These are phyloP conservation scores for Trachurus trachurus DNA, from an alignment of 2,797 vertebrate species.

Conservation along the genomic window DNA sequence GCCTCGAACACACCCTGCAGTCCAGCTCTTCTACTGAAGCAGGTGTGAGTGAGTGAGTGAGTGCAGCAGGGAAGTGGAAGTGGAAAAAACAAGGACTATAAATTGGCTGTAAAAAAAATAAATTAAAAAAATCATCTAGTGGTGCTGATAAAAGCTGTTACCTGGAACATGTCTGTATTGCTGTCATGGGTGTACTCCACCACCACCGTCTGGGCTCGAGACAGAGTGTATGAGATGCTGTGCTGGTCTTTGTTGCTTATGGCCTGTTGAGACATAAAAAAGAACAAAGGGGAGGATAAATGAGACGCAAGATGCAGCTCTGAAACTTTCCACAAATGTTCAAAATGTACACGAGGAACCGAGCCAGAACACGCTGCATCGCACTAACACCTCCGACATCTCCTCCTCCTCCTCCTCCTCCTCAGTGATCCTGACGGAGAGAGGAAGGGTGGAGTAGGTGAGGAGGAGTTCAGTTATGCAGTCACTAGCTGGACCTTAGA, in stretches of 20 bases:
- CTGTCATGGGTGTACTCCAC: constrained; percentile 98
- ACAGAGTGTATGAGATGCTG: constrained; percentile 98
- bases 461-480: constrained; percentile 22
- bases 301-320: not conserved
- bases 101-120: constrained; percentile 24
- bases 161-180: constrained; percentile 99
- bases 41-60: not conserved
- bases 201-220: constrained; percentile 96
- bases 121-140: constrained; percentile 8
- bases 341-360: not conserved
- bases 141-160: constrained; percentile 70
- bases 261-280: constrained; percentile 85
- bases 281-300: not conserved
- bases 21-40: not conserved
- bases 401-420: no score
- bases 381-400: constrained; percentile 24
- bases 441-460: constrained; percentile 34
- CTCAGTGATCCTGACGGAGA: constrained; percentile 24
- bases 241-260: constrained; percentile 99
- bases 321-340: not conserved
- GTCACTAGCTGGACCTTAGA: constrained; percentile 23
- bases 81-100: constrained; percentile 21
- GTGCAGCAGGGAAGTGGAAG: constrained; percentile 1
- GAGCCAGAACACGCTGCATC: constrained; percentile 1
- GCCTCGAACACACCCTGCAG: not conserved